Percentiles rank a stretch among this genome's conserved stretches.
phyloP scores from a whole-genome alignment of 2,797 vertebrate species.

The Apogon talboti region DNA sequence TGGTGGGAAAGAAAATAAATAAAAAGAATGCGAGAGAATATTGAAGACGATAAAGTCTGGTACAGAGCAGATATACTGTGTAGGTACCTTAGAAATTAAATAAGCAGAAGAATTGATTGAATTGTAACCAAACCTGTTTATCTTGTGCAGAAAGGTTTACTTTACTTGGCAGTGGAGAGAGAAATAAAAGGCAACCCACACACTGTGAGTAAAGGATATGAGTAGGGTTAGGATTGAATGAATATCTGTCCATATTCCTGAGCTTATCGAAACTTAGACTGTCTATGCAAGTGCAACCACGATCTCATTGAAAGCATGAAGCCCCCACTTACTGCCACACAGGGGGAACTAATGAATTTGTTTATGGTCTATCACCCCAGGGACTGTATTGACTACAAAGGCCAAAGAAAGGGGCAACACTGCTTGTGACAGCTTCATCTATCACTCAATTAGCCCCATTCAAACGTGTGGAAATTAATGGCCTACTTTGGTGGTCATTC shows the following conservation, averaged over 20 bases:
- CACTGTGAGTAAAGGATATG: constrained; percentile 25
- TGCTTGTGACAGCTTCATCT: constrained; percentile 62
- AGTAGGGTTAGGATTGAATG: constrained; percentile 16
- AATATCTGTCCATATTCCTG: constrained; percentile 52
- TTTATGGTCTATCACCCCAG: constrained; percentile 57
- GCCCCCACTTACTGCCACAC: constrained; percentile 44
- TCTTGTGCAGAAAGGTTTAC: constrained; percentile 6
- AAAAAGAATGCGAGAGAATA: neutral
- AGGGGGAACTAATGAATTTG: constrained; percentile 68
- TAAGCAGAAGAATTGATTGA: constrained; percentile 21
- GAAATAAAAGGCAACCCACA: constrained; percentile 9
- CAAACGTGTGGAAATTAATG: constrained; percentile 32
- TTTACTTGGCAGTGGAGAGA: constrained; percentile 12
- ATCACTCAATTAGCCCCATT: constrained; percentile 62
- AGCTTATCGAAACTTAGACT: constrained; percentile 47
- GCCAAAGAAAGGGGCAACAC: constrained; percentile 47
- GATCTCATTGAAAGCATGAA: constrained; percentile 45
- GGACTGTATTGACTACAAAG: constrained; percentile 49
- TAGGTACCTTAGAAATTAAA: constrained; percentile 5
- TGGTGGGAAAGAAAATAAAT: neutral
- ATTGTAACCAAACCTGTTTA: constrained; percentile 1
- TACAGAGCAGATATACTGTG: neutral
- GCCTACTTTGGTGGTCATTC: constrained; percentile 7
- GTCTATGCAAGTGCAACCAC: constrained; percentile 32
- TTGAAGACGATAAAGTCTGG: constrained; percentile 15